A percentile compares a stretch with the other conserved stretches of the same genome.
Conservation (phyloP, 64 coral and sea anemone species). For the Acropora yongei region DNA sequence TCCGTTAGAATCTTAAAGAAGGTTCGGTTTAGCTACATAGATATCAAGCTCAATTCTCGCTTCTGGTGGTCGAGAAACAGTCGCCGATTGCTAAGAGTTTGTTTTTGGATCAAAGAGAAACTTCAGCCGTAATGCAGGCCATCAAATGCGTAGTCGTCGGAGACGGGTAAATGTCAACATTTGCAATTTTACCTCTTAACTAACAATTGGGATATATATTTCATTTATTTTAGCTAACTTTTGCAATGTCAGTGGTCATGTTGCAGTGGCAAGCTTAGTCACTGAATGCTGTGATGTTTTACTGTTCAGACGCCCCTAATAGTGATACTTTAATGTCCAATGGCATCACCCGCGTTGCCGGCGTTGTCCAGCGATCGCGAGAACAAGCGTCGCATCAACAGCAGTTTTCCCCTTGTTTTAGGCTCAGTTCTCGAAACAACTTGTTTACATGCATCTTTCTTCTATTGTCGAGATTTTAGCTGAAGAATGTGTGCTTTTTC, state of each 20-base stretch:
- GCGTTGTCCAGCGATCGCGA: conserved; percentile 12
- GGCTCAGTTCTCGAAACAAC: not conserved
- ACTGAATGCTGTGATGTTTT: not conserved
- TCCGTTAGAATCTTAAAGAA: conserved; percentile 36
- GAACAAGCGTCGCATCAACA: not conserved
- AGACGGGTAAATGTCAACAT: conserved; percentile 71
- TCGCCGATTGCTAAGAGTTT: conserved; percentile 10
- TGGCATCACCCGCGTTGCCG: not conserved
- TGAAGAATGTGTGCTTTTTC: conserved; percentile 40
- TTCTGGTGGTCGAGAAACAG: not conserved
- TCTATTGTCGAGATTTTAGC: not conserved
- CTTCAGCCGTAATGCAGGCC: conserved; percentile 79
- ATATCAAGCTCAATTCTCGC: not conserved
- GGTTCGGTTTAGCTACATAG: not conserved
- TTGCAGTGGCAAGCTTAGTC: not conserved
- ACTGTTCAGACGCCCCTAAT: conserved; percentile 27
- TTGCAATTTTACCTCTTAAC: not conserved
- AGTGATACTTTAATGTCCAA: conserved; percentile 20
- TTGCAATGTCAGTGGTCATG: not conserved
- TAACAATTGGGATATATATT: not conserved
- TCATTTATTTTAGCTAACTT: not conserved
- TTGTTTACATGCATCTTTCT: not conserved
- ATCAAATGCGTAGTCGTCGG: conserved; percentile 97
- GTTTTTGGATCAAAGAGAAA: conserved; percentile 40
- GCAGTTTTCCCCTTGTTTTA: not conserved